Base-by-base conservation (phyloP, 2,888 invertebrate genomes). In the Penaeus monodon region DNA sequence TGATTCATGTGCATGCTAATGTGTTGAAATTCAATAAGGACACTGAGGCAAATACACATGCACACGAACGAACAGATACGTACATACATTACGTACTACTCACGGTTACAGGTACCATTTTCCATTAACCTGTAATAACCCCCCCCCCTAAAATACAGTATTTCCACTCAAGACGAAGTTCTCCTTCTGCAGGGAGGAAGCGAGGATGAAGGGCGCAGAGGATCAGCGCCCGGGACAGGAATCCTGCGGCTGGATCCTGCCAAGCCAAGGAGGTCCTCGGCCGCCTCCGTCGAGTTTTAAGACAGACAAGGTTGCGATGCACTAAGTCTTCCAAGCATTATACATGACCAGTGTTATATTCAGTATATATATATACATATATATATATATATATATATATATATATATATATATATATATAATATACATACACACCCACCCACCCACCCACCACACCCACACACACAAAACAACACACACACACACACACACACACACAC, bases 221-320 rank as follows among this genome's bases (percentile, higher is more conserved):
- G 76, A n/a, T 84, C 84, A 38, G 76, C 76, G 6, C 76, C 82
- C 27, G 86, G 82, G 12, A 90, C 91, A 29, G 93, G 93, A 63
- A 94, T 94, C 79, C 91, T 94, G 70, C 92, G 93, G 29, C 91
- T 93, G 90, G 93, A 94, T 91, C 92, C 93, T 83, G 92, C 91
- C 84, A 93, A 93, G 84, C 93, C 93, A n/a, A 91, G 93, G 85
- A 92, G 93, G 90, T 93, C 93, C 92, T 93, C 93, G 91, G 91
- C 91, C 17, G 90, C 91, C 68, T 91, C 91, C 7, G 93, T 93
- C 83, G 93, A 93, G 89, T 93, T 93, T 93, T 73, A 84, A 73
- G 49, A 81, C 65, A 44, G 90, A 84, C 33, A 83, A 84, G 83
- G 83, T 80, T 14, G 2, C 17, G 57, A 17, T 4, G 3, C 57